Base-by-base conservation (phyloP, 1,140 invertebrate genomes). In the Danaus plexippus region DNA sequence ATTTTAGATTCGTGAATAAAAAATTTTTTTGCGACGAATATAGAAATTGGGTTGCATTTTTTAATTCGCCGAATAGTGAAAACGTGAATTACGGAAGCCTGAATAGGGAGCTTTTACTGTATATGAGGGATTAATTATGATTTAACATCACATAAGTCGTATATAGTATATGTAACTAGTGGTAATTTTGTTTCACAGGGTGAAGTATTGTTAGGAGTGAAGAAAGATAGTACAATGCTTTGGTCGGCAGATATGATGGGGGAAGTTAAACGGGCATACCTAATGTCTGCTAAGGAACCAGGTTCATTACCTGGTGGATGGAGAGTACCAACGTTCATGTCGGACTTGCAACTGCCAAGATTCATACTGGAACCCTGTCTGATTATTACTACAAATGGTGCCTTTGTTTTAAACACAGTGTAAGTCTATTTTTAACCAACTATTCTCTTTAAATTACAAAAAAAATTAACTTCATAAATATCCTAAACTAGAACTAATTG, bases 361-460 rank as follows among this genome's bases (percentile, higher is more conserved):
- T 83, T 86, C 46, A 64, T 52, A 9, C 40, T 86, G 9, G 75
- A 84, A 43, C 72, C 78, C 0, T 86, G 83, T 42, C 67, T 86
- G 1, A 63, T 86, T 9, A 67, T 86, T 9, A 84, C 80, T 0
- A 69, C 67, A 7, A 64, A 69, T 53, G 83, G 80, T 1, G 83
- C 73, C n/a, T 86, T 80, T 53, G 65, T 81, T 18, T 46, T 84
- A 12, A 84, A 76, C 46, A 84, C 80, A 51, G 73, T 83, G 83
- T 86, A 66, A 81, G 83, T 78, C 40, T 15, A 54, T 78, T 42
- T 22, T 52, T 52, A 13, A 12, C 15, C 12, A 9, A 47, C 42
- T 43, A 18, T 42, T 43, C 13, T 32, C n/a, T 6, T 3, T 32
- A 2, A 49, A 3, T 9, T 49, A 22, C n/a, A 18, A 15, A 13